These are phyloP conservation scores for Coreoperca whiteheadi DNA, from an alignment of 2,113 vertebrate species.

Conservation along the genomic window DNA sequence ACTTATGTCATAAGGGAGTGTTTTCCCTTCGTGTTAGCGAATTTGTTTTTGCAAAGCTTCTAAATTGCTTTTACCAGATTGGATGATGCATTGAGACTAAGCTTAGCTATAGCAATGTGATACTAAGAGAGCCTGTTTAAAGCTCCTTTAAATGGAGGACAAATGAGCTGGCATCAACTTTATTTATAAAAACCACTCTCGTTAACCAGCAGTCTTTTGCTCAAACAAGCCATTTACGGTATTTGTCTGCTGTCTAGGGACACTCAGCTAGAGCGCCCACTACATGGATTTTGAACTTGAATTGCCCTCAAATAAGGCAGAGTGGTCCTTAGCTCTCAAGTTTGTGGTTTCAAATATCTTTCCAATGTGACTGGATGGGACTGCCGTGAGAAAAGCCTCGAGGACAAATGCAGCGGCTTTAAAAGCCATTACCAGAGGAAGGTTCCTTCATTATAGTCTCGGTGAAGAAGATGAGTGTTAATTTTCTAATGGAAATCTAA, in stretches of 20 bases:
- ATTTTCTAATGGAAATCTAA: conserved; percentile 37
- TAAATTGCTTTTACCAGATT: background rate
- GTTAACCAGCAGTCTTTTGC: background rate
- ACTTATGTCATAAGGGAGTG: too few species aligned
- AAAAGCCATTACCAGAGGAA: conserved; percentile 41
- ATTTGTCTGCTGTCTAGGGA: background rate
- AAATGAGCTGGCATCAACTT: background rate
- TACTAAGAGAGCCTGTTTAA: background rate
- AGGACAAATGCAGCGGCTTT: conserved; percentile 32
- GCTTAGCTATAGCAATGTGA: background rate
- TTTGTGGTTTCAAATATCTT: conserved; percentile 32
- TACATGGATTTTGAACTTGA: background rate
- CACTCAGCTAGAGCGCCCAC: background rate
- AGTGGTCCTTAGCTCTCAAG: background rate
- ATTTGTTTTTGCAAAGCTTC: background rate
- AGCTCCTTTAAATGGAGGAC: background rate
- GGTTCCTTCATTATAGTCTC: conserved; percentile 14
- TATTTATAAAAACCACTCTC: background rate
- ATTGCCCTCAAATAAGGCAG: background rate
- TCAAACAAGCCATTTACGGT: background rate
- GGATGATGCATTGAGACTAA: background rate
- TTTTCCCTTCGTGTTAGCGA: background rate
- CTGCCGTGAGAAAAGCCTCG: conserved; percentile 14
- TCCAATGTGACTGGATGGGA: conserved; percentile 1
- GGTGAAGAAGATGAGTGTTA: background rate